Percentiles rank a stretch among this genome's conserved stretches.
Conservation (phyloP, 2,797 vertebrate species). For the Pagetopsis macropterus region DNA sequence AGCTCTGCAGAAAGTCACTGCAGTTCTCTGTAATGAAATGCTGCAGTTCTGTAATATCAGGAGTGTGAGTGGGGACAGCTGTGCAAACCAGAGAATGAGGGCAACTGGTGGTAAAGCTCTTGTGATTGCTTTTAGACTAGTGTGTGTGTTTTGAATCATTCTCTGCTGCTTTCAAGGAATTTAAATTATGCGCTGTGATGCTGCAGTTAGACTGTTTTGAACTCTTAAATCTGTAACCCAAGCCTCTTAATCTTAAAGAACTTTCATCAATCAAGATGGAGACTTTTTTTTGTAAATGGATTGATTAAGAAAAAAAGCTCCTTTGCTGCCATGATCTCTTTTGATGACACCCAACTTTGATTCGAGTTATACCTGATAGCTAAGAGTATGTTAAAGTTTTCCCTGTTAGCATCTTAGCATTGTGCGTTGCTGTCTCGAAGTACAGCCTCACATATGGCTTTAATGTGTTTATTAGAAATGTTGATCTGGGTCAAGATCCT, state of each 20-base stretch:
- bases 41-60: constrained; percentile 61
- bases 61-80: constrained; percentile 43
- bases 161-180: constrained; percentile 6
- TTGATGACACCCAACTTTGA: no score
- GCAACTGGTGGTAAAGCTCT: constrained; percentile 58
- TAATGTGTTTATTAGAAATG: neutral
- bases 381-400: neutral
- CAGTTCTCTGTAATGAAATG: constrained; percentile 63
- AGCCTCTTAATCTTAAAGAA: neutral
- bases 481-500: neutral
- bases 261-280: constrained; percentile 2
- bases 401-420: neutral
- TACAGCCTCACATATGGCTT: neutral
- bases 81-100: constrained; percentile 37
- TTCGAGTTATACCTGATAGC: neutral
- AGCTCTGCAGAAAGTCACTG: constrained; percentile 77
- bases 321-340: neutral
- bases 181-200: neutral
- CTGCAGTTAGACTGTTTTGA: constrained; percentile 14
- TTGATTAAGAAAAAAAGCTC: neutral
- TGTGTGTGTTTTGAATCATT: constrained; percentile 17
- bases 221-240: constrained; percentile 14
- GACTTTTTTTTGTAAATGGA: neutral
- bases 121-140: constrained; percentile 21
- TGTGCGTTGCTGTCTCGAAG: neutral